These are phyloP conservation scores for Anabas testudineus DNA, from an alignment of 2,797 vertebrate genomes.

Conservation along the genomic window DNA sequence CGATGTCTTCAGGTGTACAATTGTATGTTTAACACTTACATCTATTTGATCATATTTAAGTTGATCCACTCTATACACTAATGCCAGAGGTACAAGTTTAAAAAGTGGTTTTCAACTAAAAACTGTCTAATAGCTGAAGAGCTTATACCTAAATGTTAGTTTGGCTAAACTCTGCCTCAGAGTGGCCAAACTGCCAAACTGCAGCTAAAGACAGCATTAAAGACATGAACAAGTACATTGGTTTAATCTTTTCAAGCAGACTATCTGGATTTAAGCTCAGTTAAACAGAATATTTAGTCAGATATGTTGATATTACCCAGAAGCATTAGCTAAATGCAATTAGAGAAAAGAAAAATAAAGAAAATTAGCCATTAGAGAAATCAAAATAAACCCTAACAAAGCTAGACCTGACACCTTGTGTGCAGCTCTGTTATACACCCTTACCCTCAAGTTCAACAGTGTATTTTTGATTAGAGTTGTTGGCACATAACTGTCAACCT, in stretches of 20 bases:
- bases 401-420: not conserved
- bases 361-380: no score
- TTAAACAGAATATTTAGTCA: no score
- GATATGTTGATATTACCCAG: no score
- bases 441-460: not conserved
- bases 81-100: not conserved
- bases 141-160: not conserved
- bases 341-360: no score
- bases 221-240: not conserved
- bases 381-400: no score
- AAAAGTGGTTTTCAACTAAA: no score
- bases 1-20: not conserved
- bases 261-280: no score
- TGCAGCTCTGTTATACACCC: not conserved
- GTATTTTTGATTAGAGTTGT: not conserved
- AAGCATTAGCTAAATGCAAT: no score
- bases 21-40: not conserved
- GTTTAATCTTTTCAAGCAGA: no score
- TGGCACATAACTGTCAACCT: conserved; percentile 6
- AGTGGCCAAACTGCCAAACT: conserved; percentile 32
- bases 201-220: conserved; percentile 7
- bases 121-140: no score
- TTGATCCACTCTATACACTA: not conserved
- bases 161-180: conserved; percentile 21
- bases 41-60: not conserved